Evolutionary conservation across 2,888 invertebrate species (phyloP), one percentile per base, ranked within the genome.

Genomic region (Aspidiotus destructor): DNA sequence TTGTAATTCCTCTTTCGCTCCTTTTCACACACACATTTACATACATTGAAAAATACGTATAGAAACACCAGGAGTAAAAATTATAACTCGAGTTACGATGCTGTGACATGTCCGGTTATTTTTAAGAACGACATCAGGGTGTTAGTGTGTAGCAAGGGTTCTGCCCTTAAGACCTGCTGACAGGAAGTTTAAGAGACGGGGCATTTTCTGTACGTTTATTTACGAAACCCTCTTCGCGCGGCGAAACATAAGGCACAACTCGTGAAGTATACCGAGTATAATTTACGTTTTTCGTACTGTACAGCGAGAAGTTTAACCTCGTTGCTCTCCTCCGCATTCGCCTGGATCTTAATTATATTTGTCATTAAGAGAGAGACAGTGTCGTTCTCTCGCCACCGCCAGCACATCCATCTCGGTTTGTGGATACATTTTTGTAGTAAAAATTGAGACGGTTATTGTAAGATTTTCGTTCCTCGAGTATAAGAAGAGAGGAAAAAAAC

Each of bases 101-200:
- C 57, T 44, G 55, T 64, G 67, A 67, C 67, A 67, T 67, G 67
- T 67, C 67, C 67, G 67, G 67, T 67, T 67, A 67, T 67, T 67
- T 67, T 67, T 67, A 67, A 57, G 67, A 58, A 67, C 41, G 40
- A 58, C 13, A 10, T 58, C 40, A 28, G 67, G 67, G 67, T 67
- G 57, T 28, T 28, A 28, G 28, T 28, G 28, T 67, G 48, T 60
- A 40, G 67, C 60, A 67, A 67, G 67, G 67, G 67, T 67, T 67
- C 67, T 67, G 67, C 67, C 67, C 67, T 65, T 60, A 67, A 58
- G 67, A 67, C 67, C 67, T 52, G 67, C 67, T 67, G 67, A 67
- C 67, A 67, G 67, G 67, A 67, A 67, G 67, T 67, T 67, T 58
- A 67, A 60, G 58, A 67, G 67, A 67, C 67, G 67, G 42, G 67